phyloP scores from a whole-genome alignment of 2,797 vertebrate genomes.

The Sternarchorhynchus goeldii region DNA sequence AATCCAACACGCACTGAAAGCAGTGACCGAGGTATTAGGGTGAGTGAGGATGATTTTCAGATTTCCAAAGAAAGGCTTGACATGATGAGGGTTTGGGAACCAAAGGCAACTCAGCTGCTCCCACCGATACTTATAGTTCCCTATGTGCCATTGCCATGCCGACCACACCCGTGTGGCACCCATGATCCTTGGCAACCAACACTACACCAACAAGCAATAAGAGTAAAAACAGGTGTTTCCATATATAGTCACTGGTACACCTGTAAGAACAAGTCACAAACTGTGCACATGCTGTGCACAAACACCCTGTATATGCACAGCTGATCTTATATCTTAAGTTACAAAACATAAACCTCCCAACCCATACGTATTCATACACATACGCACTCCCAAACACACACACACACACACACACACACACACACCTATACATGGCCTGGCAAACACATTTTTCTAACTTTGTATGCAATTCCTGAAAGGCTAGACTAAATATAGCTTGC shows the following conservation, averaged over 20 bases:
- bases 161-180: conserved; percentile 56
- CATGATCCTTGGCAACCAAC: conserved; percentile 64
- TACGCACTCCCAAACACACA: background rate
- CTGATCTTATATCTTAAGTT: background rate
- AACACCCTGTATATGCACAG: background rate
- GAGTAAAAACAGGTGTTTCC: conserved; percentile 57
- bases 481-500: conserved; percentile 1
- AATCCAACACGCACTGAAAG: background rate
- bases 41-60: conserved; percentile 1
- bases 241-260: conserved; percentile 38
- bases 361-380: too few species aligned
- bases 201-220: conserved; percentile 51
- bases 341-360: too few species aligned
- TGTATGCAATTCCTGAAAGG: background rate
- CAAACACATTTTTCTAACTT: background rate
- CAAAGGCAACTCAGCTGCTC: conserved; percentile 19
- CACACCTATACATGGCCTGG: background rate
- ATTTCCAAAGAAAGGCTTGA: conserved; percentile 16
- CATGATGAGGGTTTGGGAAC: background rate
- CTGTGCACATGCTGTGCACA: background rate
- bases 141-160: conserved; percentile 63
- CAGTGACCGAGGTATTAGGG: background rate
- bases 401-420: conserved; percentile 4
- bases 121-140: conserved; percentile 30
- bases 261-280: conserved; percentile 7